Percentiles rank a stretch among this genome's conserved stretches.
These are phyloP conservation scores for Lerista edwardsae DNA, from an alignment of 2,797 vertebrate genomes.

Conservation along the genomic window DNA sequence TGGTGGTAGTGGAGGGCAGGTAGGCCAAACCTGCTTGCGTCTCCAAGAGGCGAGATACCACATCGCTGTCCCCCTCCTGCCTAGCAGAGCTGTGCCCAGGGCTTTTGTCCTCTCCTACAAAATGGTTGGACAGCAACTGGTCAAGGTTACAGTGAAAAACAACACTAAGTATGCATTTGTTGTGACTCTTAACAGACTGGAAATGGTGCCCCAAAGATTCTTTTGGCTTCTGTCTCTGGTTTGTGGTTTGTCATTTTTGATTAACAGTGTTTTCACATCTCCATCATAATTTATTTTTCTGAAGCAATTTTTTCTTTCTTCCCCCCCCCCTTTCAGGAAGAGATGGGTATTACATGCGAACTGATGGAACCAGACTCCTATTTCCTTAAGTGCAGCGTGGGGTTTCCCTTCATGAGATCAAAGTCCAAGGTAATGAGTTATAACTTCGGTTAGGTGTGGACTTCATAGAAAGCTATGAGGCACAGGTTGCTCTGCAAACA, in stretches of 20 bases:
- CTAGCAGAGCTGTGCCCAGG: too few relatives aligned
- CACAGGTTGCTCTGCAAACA: slow-evolving; percentile 9
- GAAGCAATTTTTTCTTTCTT: slow-evolving; percentile 10
- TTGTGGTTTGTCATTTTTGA: slow-evolving; percentile 30
- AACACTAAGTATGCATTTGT: background rate
- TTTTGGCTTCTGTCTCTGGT: background rate
- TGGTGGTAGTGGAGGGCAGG: too few relatives aligned
- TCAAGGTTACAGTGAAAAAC: background rate
- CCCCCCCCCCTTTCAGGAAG: slow-evolving; percentile 84
- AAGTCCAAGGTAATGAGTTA: slow-evolving; percentile 87
- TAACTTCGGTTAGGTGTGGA: background rate
- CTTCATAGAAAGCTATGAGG: background rate
- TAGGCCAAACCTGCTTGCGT: too few relatives aligned
- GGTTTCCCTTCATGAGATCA: slow-evolving; percentile 98
- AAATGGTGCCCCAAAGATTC: background rate
- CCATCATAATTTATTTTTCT: background rate
- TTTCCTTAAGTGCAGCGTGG: slow-evolving; percentile 96
- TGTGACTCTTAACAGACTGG: slow-evolving; percentile 2
- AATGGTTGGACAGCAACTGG: too few relatives aligned
- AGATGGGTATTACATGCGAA: slow-evolving; percentile 94
- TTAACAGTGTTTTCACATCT: slow-evolving; percentile 6
- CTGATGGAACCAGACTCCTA: slow-evolving; percentile 92
- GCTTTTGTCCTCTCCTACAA: too few relatives aligned
- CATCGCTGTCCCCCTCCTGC: too few relatives aligned
- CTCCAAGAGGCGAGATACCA: too few relatives aligned